Evolutionary conservation across 2,113 vertebrate species (phyloP), one percentile per base, ranked within the genome.

Genomic region (Paradisaea rubra): DNA sequence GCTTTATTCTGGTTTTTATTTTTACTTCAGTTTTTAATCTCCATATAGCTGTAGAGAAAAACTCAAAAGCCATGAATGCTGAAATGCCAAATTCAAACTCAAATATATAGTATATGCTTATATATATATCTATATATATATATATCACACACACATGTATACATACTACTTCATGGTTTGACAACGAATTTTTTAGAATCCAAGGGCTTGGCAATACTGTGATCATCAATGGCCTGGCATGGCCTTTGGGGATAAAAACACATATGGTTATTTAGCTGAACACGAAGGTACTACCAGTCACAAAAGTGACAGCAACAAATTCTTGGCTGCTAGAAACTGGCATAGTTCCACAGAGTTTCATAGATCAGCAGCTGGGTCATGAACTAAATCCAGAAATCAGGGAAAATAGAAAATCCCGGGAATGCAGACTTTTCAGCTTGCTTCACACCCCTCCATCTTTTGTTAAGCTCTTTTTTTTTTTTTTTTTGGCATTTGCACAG

Each of bases 341-440:
- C 76, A 54, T 5, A 19, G 13, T 76, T 91, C 79, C 85, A 86
- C 21, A 13, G 25, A 81, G 35, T 89, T 94, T 80, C 74, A 86
- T 7, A 93, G 90, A 70, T 47, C 79, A 91, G 82, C 81, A 88
- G 68, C 74, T 85, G 76, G 74, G 79, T 93, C 89, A 89, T 18
- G 59, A 87, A 88, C 63, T 80, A 80, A 77, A 92, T 73, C 64
- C 79, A 78, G 44, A 63, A 82, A 63, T 70, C 39, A 49, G 60
- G 16, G 54, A 85, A 94, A 88, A 81, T 0, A 74, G n/a, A 54
- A 86, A 79, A 93, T 90, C 66, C 44, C 89, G 57, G 65, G 73
- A 89, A 89, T 19, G n/a, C 76, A 94, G 79, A 80, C 56, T 81
- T 88, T 89, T 89, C 91, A 90, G 85, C 60, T 91, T 95, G 47